Evolutionary conservation across 2,888 invertebrate species (phyloP), one percentile per base, ranked within the genome.

Genomic region (Hylaea fasciaria): DNA sequence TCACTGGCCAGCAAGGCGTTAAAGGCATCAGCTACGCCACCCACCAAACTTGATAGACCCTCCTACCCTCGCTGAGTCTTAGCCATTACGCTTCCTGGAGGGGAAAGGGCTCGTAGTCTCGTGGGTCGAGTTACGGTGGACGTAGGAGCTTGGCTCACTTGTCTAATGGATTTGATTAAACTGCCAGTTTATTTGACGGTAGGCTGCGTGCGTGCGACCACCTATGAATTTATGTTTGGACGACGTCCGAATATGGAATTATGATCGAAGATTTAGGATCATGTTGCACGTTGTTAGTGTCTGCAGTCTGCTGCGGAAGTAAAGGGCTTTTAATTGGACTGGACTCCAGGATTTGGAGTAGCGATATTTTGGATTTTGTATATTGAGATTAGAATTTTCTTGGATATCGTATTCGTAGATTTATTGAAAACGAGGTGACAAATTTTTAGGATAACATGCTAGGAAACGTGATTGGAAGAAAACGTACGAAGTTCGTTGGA

Each of bases 101-200:
- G 80, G 84, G 77, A 63, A 56, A 57, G 55, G 51, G 66, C 63
- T 73, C 75, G 72, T 74, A 71, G 73, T 72, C 76, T 79, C 82
- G 81, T 79, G 78, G 87, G 68, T 82, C 91, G 77, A 29, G 64
- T 66, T 80, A 78, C 14, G 57, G 62, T 79, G 86, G 87, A 73
- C 70, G 73, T 77, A 80, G 88, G 82, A 84, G 85, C 87, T 89
- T 89, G 89, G 89, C 89, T 91, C 91, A 91, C 89, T 90, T 89
- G 90, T 91, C 91, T 91, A 91, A 91, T 91, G 88, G 89, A 85
- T 91, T 91, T 91, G 91, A 91, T 91, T 91, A 91, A 90, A 91
- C 91, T 91, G 91, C 89, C 91, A 91, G 91, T 91, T 91, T 91
- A 90, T 91, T 91, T 89, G 90, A 90, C 90, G 90, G 86, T 91